Percentiles rank a stretch among this genome's conserved stretches.
Evolutionary conservation across 2,797 vertebrate genomes (phyloP).

Genomic region (Tamandua tetradactyla): DNA sequence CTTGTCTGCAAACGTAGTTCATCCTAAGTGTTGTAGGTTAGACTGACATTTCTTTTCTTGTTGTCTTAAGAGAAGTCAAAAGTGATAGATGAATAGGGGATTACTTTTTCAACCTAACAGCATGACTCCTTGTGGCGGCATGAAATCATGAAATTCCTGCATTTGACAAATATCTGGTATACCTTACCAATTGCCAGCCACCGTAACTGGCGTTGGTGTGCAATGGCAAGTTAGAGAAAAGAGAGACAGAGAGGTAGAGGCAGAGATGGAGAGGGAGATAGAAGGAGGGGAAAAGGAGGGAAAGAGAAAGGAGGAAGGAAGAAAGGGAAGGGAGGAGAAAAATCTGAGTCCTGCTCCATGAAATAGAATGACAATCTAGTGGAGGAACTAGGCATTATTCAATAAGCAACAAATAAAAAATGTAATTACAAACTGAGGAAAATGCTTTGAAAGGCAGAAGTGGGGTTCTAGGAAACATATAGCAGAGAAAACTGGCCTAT

Average conservation of each 20-base stretch:
- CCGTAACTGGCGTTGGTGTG: not conserved
- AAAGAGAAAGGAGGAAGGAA: too few species aligned
- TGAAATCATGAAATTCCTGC: not conserved
- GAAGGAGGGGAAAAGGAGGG: too few species aligned
- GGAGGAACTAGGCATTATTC: not conserved
- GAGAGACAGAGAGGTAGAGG: not conserved
- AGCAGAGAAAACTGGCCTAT: not conserved
- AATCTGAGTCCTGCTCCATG: not conserved
- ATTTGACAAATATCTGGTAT: not conserved
- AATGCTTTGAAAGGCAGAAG: not conserved
- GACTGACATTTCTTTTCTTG: slow-evolving; percentile 22
- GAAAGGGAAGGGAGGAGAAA: too few species aligned
- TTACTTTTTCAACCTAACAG: not conserved
- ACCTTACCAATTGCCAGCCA: not conserved
- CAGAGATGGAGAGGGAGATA: too few species aligned
- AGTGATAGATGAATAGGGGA: not conserved
- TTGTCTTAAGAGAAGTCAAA: slow-evolving; percentile 43
- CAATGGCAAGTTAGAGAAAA: not conserved
- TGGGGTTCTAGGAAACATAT: not conserved
- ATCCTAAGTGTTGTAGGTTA: not conserved
- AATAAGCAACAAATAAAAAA: not conserved
- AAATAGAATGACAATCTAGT: not conserved
- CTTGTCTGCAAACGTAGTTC: not conserved
- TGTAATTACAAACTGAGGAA: not conserved
- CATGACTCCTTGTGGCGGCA: not conserved